Evolutionary conservation across 2,888 invertebrate species (phyloP), one percentile per base, ranked within the genome.

Genomic region (Drosophila dives): DNA sequence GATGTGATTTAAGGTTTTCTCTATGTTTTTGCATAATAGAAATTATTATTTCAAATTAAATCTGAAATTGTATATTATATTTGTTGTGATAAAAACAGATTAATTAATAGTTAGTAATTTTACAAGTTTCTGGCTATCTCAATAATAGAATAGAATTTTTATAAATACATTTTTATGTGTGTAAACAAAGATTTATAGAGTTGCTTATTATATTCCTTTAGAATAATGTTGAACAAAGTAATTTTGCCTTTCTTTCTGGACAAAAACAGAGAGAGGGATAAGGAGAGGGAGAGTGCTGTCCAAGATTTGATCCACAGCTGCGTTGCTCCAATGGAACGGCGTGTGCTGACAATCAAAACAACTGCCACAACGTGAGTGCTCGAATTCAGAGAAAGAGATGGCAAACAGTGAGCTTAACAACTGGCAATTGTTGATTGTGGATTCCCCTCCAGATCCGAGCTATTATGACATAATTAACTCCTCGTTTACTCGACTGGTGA

Each of bases 381-480:
- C 45, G 45, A 33, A 49, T 36, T 36, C 11, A 45, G 58, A 66
- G 55, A 51, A 15, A 55, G n/a, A 40, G 55, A 55, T n/a, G 62
- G 62, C 56, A 65, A 68, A 72, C 71, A 66, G 71, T 63, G 73
- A 67, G 73, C 77, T 69, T 70, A 79, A 81, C 71, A 74, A 80
- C 64, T 70, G 72, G 59, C 70, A 70, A 73, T 75, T 73, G 72
- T 72, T 72, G 62, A 38, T 42, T 56, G 40, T 59, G 61, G 33
- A 59, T 56, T 72, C 59, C 75, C 65, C 75, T 64, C 40, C 64
- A 67, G 75, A 68, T 50, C 70, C 12, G 45, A 62, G 72, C 78
- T 78, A 86, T 85, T 85, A 84, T 80, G 85, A 84, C 85, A 87
- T 82, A 85, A 85, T 85, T 85, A 85, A 85, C 85, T 86, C 76